These are phyloP conservation scores for Agrochola lota DNA, from an alignment of 2,888 invertebrate species.

Conservation along the genomic window DNA sequence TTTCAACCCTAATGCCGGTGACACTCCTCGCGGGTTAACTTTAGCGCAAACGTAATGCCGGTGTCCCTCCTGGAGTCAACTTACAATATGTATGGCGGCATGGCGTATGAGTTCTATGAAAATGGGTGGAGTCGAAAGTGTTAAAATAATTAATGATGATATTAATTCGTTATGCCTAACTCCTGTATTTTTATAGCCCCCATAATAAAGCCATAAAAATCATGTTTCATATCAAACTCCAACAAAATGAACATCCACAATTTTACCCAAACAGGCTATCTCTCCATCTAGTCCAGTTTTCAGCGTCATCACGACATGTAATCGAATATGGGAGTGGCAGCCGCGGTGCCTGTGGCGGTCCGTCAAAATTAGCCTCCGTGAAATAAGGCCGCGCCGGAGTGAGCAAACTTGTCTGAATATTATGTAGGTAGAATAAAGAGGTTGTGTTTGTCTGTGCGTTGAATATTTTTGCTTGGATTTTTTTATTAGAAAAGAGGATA, in stretches of 20 bases:
- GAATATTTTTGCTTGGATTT: background rate
- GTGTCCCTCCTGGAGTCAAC: too few species aligned
- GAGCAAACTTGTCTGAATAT: slow-evolving; percentile 24
- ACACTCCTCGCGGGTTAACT: too few species aligned
- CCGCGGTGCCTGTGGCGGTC: slow-evolving; percentile 63
- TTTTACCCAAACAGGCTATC: slow-evolving; percentile 29
- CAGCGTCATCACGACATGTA: slow-evolving; percentile 49
- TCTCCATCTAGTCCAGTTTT: slow-evolving; percentile 41
- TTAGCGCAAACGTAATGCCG: too few species aligned
- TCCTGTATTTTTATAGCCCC: background rate
- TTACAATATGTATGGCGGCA: too few species aligned
- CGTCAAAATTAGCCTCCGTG: slow-evolving; percentile 78
- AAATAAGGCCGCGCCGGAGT: slow-evolving; percentile 67
- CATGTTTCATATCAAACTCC: background rate
- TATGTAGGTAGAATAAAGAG: slow-evolving; percentile 7
- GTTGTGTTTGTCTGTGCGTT: slow-evolving; percentile 15
- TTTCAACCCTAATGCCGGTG: too few species aligned
- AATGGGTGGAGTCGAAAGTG: too few species aligned
- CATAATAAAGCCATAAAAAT: slow-evolving; percentile 2
- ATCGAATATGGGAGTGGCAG: slow-evolving; percentile 67
- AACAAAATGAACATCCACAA: background rate
- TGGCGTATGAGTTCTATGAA: too few species aligned
- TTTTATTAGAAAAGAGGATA: background rate
- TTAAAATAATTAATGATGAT: background rate
- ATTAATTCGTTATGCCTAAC: background rate